Base-by-base conservation (phyloP, 2,888 invertebrate species). In the Tholera decimalis region DNA sequence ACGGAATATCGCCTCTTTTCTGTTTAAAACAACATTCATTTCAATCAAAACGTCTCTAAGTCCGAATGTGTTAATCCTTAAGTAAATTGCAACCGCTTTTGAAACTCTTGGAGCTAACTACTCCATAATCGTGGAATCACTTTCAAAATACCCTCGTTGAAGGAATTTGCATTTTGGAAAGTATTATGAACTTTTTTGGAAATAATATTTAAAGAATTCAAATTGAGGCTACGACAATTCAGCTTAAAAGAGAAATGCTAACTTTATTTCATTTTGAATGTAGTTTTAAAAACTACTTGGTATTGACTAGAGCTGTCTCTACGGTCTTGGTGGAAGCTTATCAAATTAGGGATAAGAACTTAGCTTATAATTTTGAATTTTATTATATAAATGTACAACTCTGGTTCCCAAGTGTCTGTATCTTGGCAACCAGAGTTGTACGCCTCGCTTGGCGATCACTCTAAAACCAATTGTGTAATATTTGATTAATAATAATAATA, bases 141-240 rank as follows among this genome's bases (percentile, higher is more conserved):
- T 35, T 46, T 9, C 11, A 46, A 68, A 72, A 46, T 68, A 55
- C 43, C 44, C 26, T 54, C 50, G 9, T 46, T 49, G 41, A 35
- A 47, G 71, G 59, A 64, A 73, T 72, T 76, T 62, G 71, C 72
- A 69, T 62, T 20, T 20, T 20, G 30, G 24, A 53, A 54, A 76
- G 41, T 33, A 50, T 70, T 54, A 54, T 30, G 8, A 70, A 53
- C 18, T 57, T 70, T 68, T 71, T 60, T 41, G 13, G 26, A 46
- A 61, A 69, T 56, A 24, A 47, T 49, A 22, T 57, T 39, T 49
- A 30, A 47, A 5, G 41, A 49, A 57, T 61, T 61, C 33, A 75
- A 50, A 55, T 59, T 59, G 22, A 41, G 37, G 39, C 8, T 26
- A 26, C 24, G 41, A 22, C 3, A 37, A 37, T 37, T 53, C 49